Conservation (phyloP, 2,888 invertebrate species). For the Galeruca laticollis region DNA sequence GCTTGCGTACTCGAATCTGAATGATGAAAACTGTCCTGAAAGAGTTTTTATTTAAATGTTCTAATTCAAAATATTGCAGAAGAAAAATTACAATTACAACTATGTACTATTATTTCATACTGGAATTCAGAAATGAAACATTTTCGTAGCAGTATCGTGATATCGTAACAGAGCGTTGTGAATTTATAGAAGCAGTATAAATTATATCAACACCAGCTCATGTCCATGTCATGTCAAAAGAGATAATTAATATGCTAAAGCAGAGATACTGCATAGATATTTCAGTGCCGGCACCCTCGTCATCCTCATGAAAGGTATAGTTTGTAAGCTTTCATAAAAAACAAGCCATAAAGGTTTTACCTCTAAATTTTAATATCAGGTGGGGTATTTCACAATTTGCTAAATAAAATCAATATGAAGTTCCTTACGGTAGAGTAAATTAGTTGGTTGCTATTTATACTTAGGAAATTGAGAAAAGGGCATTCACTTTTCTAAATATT, state of each 20-base stretch:
- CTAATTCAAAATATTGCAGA: not conserved
- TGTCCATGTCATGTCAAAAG: conserved; percentile 22
- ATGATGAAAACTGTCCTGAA: no score
- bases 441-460: no score
- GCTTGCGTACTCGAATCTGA: not conserved
- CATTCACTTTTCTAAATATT: no score
- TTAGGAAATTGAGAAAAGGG: no score
- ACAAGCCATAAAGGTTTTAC: not conserved
- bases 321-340: not conserved
- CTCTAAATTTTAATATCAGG: not conserved
- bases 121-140: not conserved
- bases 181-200: conserved; percentile 10
- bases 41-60: no score
- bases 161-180: not conserved
- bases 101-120: not conserved
- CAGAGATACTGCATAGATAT: conserved; percentile 5
- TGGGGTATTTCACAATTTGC: no score
- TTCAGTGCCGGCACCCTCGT: conserved; percentile 13
- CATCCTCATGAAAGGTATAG: not conserved
- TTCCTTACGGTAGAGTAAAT: no score
- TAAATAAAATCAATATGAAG: no score
- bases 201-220: conserved; percentile 24
- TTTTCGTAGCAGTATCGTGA: not conserved
- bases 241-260: conserved; percentile 25
- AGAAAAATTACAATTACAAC: not conserved